These are phyloP conservation scores for Blastomussa wellsi DNA, from an alignment of 92 coral and sea anemone species.

Conservation along the genomic window DNA sequence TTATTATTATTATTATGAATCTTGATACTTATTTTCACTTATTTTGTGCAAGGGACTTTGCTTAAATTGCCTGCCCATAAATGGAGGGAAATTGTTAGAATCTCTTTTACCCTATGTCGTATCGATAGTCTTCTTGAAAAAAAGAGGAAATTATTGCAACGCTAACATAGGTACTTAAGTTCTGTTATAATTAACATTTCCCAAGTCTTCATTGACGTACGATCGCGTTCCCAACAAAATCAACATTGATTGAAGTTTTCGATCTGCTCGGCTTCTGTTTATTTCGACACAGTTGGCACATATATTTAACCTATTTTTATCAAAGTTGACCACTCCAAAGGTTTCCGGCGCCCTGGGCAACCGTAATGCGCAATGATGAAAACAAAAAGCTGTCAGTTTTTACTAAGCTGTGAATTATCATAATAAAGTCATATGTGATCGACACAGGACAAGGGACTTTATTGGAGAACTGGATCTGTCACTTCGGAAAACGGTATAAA, in stretches of 20 bases:
- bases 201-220: not conserved
- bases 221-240: not conserved
- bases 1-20: too few species aligned
- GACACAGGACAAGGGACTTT: not conserved
- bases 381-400: not conserved
- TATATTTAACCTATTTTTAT: too few species aligned
- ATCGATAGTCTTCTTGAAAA: not conserved
- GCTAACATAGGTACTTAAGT: not conserved
- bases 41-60: too few species aligned
- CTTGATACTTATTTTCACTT: too few species aligned
- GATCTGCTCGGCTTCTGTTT: not conserved
- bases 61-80: too few species aligned
- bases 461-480: not conserved
- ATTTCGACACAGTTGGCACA: not conserved
- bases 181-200: not conserved
- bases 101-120: too few species aligned
- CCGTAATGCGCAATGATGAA: not conserved
- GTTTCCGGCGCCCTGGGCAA: slow-evolving; percentile 6
- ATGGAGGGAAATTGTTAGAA: too few species aligned
- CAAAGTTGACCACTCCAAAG: not conserved
- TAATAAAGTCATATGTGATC: not conserved
- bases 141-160: not conserved
- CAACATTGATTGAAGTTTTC: not conserved
- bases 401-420: not conserved
- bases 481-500: not conserved